Conservation (phyloP, 2,888 invertebrate species). For the Laothoe populi region DNA sequence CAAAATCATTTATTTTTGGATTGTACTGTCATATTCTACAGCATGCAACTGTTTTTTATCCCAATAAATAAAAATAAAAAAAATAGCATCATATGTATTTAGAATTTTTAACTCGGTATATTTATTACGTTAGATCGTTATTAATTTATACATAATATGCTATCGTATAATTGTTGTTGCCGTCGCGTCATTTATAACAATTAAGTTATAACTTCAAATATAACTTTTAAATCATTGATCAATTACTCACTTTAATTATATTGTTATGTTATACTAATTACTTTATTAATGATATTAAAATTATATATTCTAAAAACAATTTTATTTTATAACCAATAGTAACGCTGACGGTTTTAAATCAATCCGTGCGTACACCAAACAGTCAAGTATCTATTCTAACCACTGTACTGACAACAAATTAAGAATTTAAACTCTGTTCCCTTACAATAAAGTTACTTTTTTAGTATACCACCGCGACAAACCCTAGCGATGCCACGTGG, state of each 20-base stretch:
- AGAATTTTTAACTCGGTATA: too few species aligned
- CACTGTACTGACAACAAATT: background rate
- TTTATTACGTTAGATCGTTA: too few species aligned
- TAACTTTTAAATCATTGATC: background rate
- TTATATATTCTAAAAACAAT: background rate
- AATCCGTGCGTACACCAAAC: slow-evolving; percentile 17
- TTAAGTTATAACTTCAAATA: background rate
- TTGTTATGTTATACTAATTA: background rate
- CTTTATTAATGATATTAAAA: background rate
- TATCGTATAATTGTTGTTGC: too few species aligned
- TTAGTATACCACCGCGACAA: slow-evolving; percentile 36
- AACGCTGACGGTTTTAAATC: background rate
- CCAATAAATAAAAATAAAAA: too few species aligned
- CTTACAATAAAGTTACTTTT: slow-evolving; percentile 34
- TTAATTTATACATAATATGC: too few species aligned
- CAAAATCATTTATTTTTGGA: too few species aligned
- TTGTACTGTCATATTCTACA: too few species aligned
- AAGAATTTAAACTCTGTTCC: background rate
- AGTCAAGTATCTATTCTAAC: slow-evolving; percentile 8
- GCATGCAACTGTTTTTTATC: too few species aligned
- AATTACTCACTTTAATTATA: background rate
- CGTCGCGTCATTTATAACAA: background rate
- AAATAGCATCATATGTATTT: too few species aligned
- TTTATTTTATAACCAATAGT: background rate
- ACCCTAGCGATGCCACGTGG: slow-evolving; percentile 63